Conservation (phyloP, 2,888 invertebrate genomes). For the Aporophyla lueneburgensis region DNA sequence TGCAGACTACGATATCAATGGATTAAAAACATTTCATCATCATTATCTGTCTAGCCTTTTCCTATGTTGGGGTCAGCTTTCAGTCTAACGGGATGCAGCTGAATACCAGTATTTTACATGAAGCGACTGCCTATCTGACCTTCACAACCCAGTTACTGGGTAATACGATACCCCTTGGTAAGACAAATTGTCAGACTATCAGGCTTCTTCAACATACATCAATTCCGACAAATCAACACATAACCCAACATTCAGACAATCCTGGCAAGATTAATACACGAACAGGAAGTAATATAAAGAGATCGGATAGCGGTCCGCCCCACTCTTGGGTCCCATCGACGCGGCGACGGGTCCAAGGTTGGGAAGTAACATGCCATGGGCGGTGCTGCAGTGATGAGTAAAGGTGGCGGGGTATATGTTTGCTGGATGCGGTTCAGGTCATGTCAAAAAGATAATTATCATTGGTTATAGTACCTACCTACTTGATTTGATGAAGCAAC, state of each 20-base stretch:
- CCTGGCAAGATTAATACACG: slow-evolving; percentile 3
- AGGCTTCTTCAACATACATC: background rate
- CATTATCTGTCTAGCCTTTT: no score
- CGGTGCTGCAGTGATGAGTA: slow-evolving; percentile 36
- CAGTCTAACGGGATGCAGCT: no score
- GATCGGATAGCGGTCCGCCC: slow-evolving; percentile 27
- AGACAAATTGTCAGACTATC: no score
- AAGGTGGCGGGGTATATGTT: background rate
- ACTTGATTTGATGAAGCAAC: background rate
- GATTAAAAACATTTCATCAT: no score
- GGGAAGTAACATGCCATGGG: slow-evolving; percentile 40
- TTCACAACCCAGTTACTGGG: no score
- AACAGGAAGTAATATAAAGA: slow-evolving; percentile 33
- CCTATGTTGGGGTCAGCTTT: no score
- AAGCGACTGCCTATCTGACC: no score
- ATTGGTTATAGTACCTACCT: background rate
- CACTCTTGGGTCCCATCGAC: background rate
- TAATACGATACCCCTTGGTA: no score
- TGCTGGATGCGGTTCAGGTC: background rate
- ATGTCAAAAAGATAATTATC: background rate
- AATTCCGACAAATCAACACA: background rate
- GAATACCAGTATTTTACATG: no score
- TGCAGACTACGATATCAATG: no score
- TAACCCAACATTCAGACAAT: background rate
- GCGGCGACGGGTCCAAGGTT: background rate